These are phyloP conservation scores for Epizoanthus illoricatus DNA, from an alignment of 92 coral and sea anemone genomes.

Conservation along the genomic window DNA sequence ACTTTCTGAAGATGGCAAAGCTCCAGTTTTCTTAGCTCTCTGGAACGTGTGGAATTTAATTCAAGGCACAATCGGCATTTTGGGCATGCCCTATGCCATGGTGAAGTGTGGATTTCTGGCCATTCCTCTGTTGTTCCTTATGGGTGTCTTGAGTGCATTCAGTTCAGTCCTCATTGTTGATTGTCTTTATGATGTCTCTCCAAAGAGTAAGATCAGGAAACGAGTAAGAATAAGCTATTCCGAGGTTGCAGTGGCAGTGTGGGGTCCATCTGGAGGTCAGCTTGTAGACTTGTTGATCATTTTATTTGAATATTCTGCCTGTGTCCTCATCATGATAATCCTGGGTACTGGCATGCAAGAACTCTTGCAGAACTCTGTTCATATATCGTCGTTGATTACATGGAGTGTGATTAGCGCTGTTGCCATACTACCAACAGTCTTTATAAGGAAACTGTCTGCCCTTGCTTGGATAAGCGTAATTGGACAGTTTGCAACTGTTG, in stretches of 20 bases:
- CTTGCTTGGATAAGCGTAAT: constrained; percentile 87
- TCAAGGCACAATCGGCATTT: constrained; percentile 62
- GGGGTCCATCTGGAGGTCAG: constrained; percentile 83
- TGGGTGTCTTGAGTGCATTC: constrained; percentile 61
- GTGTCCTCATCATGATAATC: constrained; percentile 60
- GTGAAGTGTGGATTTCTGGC: constrained; percentile 71
- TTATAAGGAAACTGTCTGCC: constrained; percentile 55
- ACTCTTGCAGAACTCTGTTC: constrained; percentile 40
- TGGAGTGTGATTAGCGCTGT: constrained; percentile 68
- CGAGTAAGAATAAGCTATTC: constrained; percentile 78
- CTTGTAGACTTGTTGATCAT: constrained; percentile 73
- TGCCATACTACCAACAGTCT: constrained; percentile 60
- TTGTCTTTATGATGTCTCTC: constrained; percentile 77
- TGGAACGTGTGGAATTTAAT: constrained; percentile 86
- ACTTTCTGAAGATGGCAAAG: constrained; percentile 77
- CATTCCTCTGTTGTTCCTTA: constrained; percentile 48
- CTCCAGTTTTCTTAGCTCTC: constrained; percentile 64
- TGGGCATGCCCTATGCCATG: constrained; percentile 78
- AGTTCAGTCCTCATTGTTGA: constrained; percentile 62
- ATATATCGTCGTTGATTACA: constrained; percentile 32
- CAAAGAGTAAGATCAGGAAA: constrained; percentile 77
- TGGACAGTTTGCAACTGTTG: constrained; percentile 61
- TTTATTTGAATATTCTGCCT: constrained; percentile 56
- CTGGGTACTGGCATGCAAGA: constrained; percentile 61
- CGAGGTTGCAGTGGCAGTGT: constrained; percentile 75